phyloP scores from a whole-genome alignment of 2,888 invertebrate species.

The Synanthedon andrenaeformis region DNA sequence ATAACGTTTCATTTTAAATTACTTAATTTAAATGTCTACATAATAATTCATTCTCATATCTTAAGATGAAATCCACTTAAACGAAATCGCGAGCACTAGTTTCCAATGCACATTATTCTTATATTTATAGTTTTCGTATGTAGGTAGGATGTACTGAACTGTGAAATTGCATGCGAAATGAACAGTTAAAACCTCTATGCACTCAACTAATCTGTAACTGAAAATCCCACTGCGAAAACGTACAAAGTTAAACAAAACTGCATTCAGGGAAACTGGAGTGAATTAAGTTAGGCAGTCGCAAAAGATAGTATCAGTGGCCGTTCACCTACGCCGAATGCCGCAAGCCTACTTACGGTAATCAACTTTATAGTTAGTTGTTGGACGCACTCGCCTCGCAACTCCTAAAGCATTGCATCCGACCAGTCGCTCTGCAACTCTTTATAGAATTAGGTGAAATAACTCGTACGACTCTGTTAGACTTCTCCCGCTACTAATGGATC shows the following conservation, averaged over 20 bases:
- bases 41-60: too few species aligned
- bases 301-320: slow-evolving; percentile 14
- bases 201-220: background rate
- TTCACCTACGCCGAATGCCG: slow-evolving; percentile 32
- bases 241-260: background rate
- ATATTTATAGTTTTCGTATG: too few species aligned
- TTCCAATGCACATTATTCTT: too few species aligned
- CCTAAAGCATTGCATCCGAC: slow-evolving; percentile 37
- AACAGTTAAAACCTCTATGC: background rate
- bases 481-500: slow-evolving; percentile 53
- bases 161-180: too few species aligned
- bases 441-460: slow-evolving; percentile 60
- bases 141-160: too few species aligned
- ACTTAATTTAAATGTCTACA: too few species aligned
- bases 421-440: slow-evolving; percentile 45
- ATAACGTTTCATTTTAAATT: too few species aligned
- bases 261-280: background rate
- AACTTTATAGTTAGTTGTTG: slow-evolving; percentile 34
- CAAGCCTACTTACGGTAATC: slow-evolving; percentile 39
- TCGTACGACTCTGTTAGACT: slow-evolving; percentile 53
- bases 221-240: background rate
- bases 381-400: slow-evolving; percentile 47
- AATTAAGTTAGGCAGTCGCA: background rate
- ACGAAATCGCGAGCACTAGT: too few species aligned
- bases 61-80: too few species aligned